Percentiles rank a stretch among this genome's conserved stretches.
Conservation (phyloP, 2,797 vertebrate genomes). For the Gambelia wislizenii region DNA sequence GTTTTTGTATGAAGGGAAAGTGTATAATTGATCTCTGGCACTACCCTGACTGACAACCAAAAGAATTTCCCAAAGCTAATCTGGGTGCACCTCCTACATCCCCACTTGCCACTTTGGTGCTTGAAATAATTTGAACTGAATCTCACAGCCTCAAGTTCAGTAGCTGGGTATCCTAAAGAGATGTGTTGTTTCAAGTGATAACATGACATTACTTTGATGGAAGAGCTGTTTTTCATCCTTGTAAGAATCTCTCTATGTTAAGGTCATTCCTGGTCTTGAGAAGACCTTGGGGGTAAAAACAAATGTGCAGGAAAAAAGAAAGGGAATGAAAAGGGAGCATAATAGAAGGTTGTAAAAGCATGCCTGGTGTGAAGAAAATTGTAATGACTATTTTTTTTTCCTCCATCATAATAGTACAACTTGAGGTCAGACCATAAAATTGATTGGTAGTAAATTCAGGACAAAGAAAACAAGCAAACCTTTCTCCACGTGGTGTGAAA, state of each 20-base stretch:
- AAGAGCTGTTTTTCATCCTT: slow-evolving; percentile 50
- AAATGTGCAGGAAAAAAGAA: neutral
- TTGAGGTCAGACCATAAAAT: neutral
- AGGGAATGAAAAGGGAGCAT: neutral
- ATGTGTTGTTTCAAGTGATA: slow-evolving; percentile 44
- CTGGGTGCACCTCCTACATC: neutral
- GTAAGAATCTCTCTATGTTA: slow-evolving; percentile 7
- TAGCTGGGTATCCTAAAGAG: slow-evolving; percentile 64
- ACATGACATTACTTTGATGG: slow-evolving; percentile 59
- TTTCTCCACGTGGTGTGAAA: neutral
- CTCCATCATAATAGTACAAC: neutral
- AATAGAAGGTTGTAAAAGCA: neutral
- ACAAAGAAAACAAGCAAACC: neutral
- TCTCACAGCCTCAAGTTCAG: slow-evolving; percentile 58
- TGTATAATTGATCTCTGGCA: slow-evolving; percentile 19
- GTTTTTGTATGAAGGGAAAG: neutral
- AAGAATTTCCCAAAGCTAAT: slow-evolving; percentile 36
- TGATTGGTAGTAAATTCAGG: neutral
- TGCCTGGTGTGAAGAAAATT: neutral
- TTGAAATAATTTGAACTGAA: slow-evolving; percentile 30
- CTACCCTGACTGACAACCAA: slow-evolving; percentile 9
- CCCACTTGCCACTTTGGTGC: neutral
- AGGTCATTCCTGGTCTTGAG: slow-evolving; percentile 18
- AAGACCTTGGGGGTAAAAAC: slow-evolving; percentile 19
- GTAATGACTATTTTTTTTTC: neutral